Evolutionary conservation across 2,888 invertebrate species (phyloP).

Genomic region (Pachydiplax longipennis): DNA sequence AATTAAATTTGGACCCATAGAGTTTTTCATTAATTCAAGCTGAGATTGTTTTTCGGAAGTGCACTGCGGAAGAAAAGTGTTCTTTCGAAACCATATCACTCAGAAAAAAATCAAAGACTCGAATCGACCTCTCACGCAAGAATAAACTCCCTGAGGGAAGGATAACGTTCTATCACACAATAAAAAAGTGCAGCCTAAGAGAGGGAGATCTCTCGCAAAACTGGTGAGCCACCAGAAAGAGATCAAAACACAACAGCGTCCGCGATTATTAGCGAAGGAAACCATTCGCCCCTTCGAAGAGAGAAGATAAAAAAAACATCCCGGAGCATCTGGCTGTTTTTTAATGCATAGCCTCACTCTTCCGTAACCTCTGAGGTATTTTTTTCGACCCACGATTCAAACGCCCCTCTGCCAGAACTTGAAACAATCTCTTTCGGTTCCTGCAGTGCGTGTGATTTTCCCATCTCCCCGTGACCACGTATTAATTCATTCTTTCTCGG

Average conservation of each 20-base stretch:
- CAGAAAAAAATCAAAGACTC: not conserved
- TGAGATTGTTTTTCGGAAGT: not conserved
- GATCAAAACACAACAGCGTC: not conserved
- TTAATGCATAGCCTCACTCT: not conserved
- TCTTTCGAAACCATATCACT: not conserved
- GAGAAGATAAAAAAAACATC: not conserved
- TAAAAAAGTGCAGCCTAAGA: not conserved
- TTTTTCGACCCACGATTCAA: not conserved
- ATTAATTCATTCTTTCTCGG: not conserved
- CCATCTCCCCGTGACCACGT: not conserved
- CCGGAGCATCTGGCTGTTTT: not conserved
- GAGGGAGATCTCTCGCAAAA: not conserved
- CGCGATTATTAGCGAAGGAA: not conserved
- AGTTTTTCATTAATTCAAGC: conserved; percentile 14
- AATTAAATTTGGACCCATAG: conserved; percentile 33
- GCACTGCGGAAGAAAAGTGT: not conserved
- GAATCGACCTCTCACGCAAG: not conserved
- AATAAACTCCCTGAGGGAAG: not conserved
- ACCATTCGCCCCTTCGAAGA: not conserved
- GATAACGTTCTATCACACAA: not conserved
- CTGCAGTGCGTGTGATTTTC: not conserved
- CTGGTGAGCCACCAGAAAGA: not conserved
- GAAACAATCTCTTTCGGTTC: not conserved
- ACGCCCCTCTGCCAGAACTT: not conserved
- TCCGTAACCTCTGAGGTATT: not conserved